Evolutionary conservation across 2,113 vertebrate species (phyloP).

Genomic region (Chloropsis hardwickii): DNA sequence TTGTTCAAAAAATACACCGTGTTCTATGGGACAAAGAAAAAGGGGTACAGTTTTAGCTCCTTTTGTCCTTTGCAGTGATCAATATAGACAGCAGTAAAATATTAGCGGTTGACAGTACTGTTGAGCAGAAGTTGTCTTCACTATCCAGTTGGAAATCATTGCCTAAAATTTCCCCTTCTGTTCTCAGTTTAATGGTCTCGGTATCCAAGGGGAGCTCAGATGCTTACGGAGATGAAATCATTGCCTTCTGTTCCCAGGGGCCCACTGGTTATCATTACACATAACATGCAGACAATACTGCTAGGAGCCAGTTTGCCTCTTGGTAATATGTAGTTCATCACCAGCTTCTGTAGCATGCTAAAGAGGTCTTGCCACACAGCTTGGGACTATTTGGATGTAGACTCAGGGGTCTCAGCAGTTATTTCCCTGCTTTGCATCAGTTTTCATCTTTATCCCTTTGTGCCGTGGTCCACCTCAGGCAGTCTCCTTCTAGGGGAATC

Average conservation of each 20-base stretch:
- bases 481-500: slow-evolving; percentile 83
- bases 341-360: slow-evolving; percentile 79
- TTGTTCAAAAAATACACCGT: background rate
- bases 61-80: background rate
- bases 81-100: slow-evolving; percentile 9
- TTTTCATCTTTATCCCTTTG: slow-evolving; percentile 90
- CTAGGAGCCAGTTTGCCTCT: slow-evolving; percentile 76
- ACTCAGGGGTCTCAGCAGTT: slow-evolving; percentile 80
- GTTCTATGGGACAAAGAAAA: background rate
- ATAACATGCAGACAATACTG: slow-evolving; percentile 72
- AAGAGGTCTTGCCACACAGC: slow-evolving; percentile 81
- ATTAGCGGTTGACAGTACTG: background rate
- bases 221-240: slow-evolving; percentile 78
- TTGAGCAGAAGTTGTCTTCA: slow-evolving; percentile 35
- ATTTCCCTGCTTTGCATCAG: slow-evolving; percentile 84
- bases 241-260: slow-evolving; percentile 75
- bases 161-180: slow-evolving; percentile 85
- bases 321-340: slow-evolving; percentile 85
- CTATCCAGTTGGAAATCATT: slow-evolving; percentile 77
- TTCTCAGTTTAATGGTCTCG: slow-evolving; percentile 81
- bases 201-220: slow-evolving; percentile 80
- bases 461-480: slow-evolving; percentile 82
- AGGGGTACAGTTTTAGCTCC: background rate
- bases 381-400: slow-evolving; percentile 72
- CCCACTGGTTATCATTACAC: slow-evolving; percentile 78